phyloP scores from a whole-genome alignment of 2,113 vertebrate genomes.

The Phycodurus eques region DNA sequence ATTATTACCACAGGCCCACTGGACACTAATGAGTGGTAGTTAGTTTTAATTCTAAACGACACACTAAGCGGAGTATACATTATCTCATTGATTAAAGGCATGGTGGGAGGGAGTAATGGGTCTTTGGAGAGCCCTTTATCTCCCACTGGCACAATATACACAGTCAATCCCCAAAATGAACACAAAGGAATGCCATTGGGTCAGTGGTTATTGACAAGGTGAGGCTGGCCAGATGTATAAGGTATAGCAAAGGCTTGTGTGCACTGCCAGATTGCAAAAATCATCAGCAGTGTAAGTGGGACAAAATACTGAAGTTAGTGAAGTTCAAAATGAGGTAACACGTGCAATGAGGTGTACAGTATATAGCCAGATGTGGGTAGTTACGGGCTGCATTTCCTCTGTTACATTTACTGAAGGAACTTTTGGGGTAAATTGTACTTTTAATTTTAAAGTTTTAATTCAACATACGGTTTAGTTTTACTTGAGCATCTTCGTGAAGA shows the following conservation, averaged over 20 bases:
- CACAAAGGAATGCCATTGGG: slow-evolving; percentile 71
- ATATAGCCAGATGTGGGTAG: too few relatives aligned
- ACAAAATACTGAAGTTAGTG: neutral
- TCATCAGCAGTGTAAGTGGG: too few relatives aligned
- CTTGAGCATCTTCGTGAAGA: neutral
- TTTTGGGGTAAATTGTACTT: neutral
- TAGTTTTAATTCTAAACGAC: slow-evolving; percentile 71
- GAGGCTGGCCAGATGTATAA: slow-evolving; percentile 4
- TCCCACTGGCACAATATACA: slow-evolving; percentile 51
- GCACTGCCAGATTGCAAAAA: neutral
- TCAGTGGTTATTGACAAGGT: slow-evolving; percentile 63
- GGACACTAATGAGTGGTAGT: slow-evolving; percentile 64
- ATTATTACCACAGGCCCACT: slow-evolving; percentile 56
- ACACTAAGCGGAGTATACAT: slow-evolving; percentile 72
- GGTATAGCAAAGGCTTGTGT: neutral
- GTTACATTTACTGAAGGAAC: neutral
- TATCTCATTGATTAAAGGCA: slow-evolving; percentile 70
- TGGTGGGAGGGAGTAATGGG: slow-evolving; percentile 67
- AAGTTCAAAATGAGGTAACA: neutral
- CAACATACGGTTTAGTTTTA: neutral
- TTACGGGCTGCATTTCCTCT: neutral
- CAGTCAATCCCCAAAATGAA: slow-evolving; percentile 66
- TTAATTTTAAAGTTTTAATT: neutral
- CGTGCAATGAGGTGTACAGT: neutral
- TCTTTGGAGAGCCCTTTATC: slow-evolving; percentile 65